Evolutionary conservation across 2,888 invertebrate genomes (phyloP), one percentile per base, ranked within the genome.

Genomic region (Scaptomyza reducta): DNA sequence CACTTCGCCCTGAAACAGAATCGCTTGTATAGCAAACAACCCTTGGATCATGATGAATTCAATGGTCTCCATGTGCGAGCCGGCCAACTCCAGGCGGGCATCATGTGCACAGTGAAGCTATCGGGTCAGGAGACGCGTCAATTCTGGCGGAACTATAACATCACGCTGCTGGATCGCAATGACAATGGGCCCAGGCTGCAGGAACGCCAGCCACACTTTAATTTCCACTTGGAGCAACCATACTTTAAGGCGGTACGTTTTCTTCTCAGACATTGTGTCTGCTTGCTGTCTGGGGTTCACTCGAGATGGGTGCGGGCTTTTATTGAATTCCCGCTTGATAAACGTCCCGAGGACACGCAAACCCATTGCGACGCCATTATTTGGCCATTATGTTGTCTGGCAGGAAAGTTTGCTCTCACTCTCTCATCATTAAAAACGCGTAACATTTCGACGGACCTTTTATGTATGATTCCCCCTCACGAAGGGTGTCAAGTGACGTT

Each of bases 141-240:
- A 0, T 84, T 86, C 22, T 49, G 62, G 46, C 54, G 80, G 0
- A 77, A 50, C 51, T 86, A 70, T 7, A 83, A 89, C 44, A 88
- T 94, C n/a, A 91, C 92, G 3, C 95, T 99, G 9, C 91, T 96
- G 53, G 96, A 97, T 89, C 97, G 97, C 91, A 99, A 99, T 92
- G 98, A 99, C 91, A 98, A 98, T 90, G 97, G 97, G 10, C 98
- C 98, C 1, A 93, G 96, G 74, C 79, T 94, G 33, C 90, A 94
- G 71, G 93, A 94, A 73, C 92, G 93, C 47, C 82, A 87, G 25
- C 79, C 87, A 7, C 66, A 71, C 27, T 84, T 89, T 25, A 73
- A 76, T 29, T 90, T 92, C 58, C 53, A 81, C 54, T 68, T 92
- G 75, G 84, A 88, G 6, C 87, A 90, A 76, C 90, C 91, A 5